These are phyloP conservation scores for Melinopterus prodromus DNA, from an alignment of 2,888 invertebrate species.

Conservation along the genomic window DNA sequence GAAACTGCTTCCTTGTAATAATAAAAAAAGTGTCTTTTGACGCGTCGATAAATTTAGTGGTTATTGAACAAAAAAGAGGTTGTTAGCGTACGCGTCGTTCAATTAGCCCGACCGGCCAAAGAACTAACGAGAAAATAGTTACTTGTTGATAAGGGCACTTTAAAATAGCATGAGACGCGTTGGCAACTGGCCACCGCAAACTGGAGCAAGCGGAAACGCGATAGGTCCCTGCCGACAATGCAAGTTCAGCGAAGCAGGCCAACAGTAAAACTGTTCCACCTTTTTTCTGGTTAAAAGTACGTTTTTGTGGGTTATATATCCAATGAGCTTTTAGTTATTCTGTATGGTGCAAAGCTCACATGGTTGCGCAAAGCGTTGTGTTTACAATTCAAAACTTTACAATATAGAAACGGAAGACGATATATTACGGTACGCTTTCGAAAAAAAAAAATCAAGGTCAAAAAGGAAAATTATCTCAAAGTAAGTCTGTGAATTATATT, in stretches of 20 bases:
- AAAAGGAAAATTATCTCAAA: too few species aligned
- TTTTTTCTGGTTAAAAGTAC: not conserved
- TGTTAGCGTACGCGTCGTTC: conserved; percentile 11
- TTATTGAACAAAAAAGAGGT: not conserved
- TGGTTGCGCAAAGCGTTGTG: too few species aligned
- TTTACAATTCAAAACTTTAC: too few species aligned
- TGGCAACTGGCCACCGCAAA: not conserved
- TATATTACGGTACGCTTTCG: too few species aligned
- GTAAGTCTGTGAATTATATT: too few species aligned
- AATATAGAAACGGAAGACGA: too few species aligned
- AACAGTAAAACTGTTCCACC: not conserved
- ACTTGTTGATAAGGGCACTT: conserved; percentile 4
- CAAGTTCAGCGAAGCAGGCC: not conserved
- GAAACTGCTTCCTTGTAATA: conserved; percentile 10
- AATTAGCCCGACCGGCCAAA: conserved; percentile 5
- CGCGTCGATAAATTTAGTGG: conserved; percentile 10
- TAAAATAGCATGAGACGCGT: not conserved
- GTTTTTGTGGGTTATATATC: not conserved
- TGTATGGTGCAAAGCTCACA: not conserved
- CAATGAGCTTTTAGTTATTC: not conserved
- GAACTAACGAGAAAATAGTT: conserved; percentile 4
- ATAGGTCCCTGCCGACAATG: not conserved
- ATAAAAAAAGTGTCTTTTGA: not conserved
- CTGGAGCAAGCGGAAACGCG: not conserved
- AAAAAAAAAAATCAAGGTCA: too few species aligned